Evolutionary conservation across 2,888 invertebrate species (phyloP), one percentile per base, ranked within the genome.

Genomic region (Hedychridium roseum): DNA sequence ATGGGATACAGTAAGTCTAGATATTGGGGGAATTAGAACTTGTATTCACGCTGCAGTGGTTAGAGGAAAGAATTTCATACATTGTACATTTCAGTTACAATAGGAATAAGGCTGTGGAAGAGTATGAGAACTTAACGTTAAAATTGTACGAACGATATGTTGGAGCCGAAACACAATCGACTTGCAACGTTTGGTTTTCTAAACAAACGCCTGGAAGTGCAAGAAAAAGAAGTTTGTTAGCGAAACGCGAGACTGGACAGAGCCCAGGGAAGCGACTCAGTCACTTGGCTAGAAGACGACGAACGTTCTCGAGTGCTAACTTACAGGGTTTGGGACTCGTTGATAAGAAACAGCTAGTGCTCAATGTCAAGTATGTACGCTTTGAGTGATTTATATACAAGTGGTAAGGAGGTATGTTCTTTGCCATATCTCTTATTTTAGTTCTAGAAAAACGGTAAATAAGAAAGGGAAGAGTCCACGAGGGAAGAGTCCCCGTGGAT

Each of bases 221-320:
- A 7, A 85, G 84, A 69, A 87, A 87, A 67, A 78, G 85, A 37
- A 84, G 82, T 64, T 71, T 85, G 49, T 80, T 87, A 21, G 82
- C 84, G 51, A 85, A 84, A 82, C 79, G 80, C 47, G 70, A 70
- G 52, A 73, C 80, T 20, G 80, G 80, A 2, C 81, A 89, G 71
- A 91, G 91, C 1, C 91, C 92, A 0, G 91, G 91, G 0, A 85
- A 89, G 50, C 82, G 91, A 3, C 77, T 92, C 12, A 91, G 89
- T 48, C 91, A 92, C 70, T 80, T 92, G 65, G 91, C 91, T 1
- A 85, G 87, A 43, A 82, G 92, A 4, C 82, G 90, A 39, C 88
- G 88, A 62, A 86, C 89, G 1, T 92, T 92, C 76, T 90, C 89
- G 43, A 90, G 87, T 34, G 88, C 88, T 0, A 85, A 84, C 73